Base-by-base conservation (phyloP, 2,113 vertebrate genomes). In the Lophotis ruficrista region DNA sequence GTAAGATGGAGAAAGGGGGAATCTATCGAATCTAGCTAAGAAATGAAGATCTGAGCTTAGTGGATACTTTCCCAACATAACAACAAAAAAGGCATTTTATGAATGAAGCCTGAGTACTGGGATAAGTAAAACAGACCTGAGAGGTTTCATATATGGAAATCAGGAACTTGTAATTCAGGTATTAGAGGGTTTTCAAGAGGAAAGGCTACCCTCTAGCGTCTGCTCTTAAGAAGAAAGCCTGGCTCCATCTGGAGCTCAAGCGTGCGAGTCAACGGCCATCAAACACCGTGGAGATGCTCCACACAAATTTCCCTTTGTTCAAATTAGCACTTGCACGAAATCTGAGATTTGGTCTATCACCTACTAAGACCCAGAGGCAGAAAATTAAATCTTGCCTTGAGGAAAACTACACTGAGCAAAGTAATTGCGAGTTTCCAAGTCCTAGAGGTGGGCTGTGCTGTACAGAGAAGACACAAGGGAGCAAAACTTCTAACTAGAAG, bases 201-300 rank as follows among this genome's bases (percentile, higher is more conserved):
- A 23, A 96, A 96, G 47, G 53, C 72, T 94, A 90, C 91, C 91
- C 95, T 75, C 91, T 96, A 94, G 91, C 4, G 88, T 76, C 58
- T 80, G 58, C 43, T 92, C 45, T 53, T 25, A 4, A 47, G 80
- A 83, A 48, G 30, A 68, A 85, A 64, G 70, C 35, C 33, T 38
- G 41, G 28, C 58, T 90, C 51, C 75, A 64, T 20, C 31, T 21
- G 24, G 24, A 41, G 45, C 60, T 80, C 45, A n/a, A 1, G 20
- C 1, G 0, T 7, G 4, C 0, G 4, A 75, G n/a, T 35, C 60
- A 33, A 62, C 58, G 21, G 47, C 51, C 77, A 72, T 31, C 58
- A n/a, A 51, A 61, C 28, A 57, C 9, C 7, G 1, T 12, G 16
- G 43, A 79, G 50, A 61, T 14, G 53, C 14, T 47, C 69, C 54